Base-by-base conservation (phyloP, 92 coral and sea anemone genomes). In the Pocillopora grandis region DNA sequence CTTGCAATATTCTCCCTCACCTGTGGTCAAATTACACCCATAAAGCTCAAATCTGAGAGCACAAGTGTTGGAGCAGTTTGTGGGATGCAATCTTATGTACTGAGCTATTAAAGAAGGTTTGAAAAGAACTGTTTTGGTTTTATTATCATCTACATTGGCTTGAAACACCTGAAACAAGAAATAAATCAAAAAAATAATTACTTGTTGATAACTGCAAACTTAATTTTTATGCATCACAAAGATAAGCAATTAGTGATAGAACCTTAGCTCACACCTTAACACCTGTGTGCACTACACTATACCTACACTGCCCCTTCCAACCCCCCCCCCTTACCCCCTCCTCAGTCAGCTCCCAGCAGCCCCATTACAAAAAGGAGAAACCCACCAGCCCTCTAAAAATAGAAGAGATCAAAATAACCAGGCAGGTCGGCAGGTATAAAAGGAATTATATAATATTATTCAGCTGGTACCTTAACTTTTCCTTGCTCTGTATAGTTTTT, bases 1-100 rank as follows among this genome's bases (percentile, higher is more conserved):
- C 14, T 74, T 58, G 12, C 75, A 20, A 3, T 64, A 75, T 2
- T 69, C 57, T 13, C 63, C 83, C 3, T 37, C 71, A 58, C 85
- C 81, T 66, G 84, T 58, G 52, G 92, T 89, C 76, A 71, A 56
- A 31, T 91, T 86, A 48, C 97, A 91, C 17, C 97, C 97, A 87
- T 90, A 93, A 0, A 93, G 59, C 67, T 93, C 97, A 92, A 93
- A 88, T 70, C 92, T 76, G 14, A 93, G 81, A 0, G 94, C 90
- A 72, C 94, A 86, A 31, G 31, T 36, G 0, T 0, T 74, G 5
- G 76, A 61, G 76, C 86, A 88, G 60, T 63, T 64, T 56, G 74
- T 80, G 0, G 94, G 91, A 19, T 93, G 85, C n/a, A 93, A 69
- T 77, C 82, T 84, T 87, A 93, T 74, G 80, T 78, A 93, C 35